phyloP scores from a whole-genome alignment of 1,140 invertebrate species.

The Hycleus phaleratus region DNA sequence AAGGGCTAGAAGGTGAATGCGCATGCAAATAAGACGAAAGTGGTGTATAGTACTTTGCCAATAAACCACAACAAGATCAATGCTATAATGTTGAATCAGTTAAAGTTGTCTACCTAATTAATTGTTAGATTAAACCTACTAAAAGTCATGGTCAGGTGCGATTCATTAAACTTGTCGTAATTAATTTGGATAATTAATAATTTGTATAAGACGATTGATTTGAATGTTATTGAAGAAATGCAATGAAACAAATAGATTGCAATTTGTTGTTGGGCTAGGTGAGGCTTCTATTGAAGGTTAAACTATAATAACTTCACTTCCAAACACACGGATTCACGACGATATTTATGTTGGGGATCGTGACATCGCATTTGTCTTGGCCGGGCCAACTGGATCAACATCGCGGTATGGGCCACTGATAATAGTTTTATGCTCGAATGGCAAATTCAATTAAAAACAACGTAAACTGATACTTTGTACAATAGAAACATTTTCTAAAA shows the following conservation, averaged over 20 bases:
- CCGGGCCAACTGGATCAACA: slow-evolving; percentile 11
- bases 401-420: slow-evolving; percentile 14
- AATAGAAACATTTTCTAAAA: no score
- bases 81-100: slow-evolving; percentile 3
- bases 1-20: slow-evolving; percentile 23
- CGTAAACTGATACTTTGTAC: no score
- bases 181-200: no score
- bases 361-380: slow-evolving; percentile 31
- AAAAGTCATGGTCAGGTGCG: not conserved
- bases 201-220: no score
- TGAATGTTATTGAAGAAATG: slow-evolving; percentile 28
- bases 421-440: slow-evolving; percentile 12
- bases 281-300: slow-evolving; percentile 29
- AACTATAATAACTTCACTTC: slow-evolving; percentile 33
- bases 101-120: slow-evolving; percentile 16
- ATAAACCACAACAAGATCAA: slow-evolving; percentile 29
- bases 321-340: slow-evolving; percentile 22
- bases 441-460: slow-evolving; percentile 22
- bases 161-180: no score
- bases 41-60: slow-evolving; percentile 20
- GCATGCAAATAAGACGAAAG: slow-evolving; percentile 29
- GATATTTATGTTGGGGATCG: slow-evolving; percentile 34
- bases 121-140: not conserved
- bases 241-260: slow-evolving; percentile 29
- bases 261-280: slow-evolving; percentile 31